Evolutionary conservation across 2,113 vertebrate species (phyloP).

Genomic region (Hyperopisus bebe): DNA sequence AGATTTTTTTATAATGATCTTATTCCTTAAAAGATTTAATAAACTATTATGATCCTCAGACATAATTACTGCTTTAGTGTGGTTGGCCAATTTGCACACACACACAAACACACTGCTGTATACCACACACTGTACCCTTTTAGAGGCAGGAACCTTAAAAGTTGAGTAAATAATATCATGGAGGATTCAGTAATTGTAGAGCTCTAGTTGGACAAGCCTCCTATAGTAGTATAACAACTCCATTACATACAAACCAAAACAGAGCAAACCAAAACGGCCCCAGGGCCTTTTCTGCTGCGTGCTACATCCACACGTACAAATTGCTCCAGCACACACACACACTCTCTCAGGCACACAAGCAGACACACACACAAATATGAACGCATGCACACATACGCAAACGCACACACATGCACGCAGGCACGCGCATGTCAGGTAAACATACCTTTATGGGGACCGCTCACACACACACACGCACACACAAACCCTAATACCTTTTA

Average conservation of each 20-base stretch:
- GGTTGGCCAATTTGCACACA: background rate
- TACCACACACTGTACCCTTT: background rate
- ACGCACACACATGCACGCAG: too few relatives aligned
- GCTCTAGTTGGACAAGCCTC: conserved; percentile 10
- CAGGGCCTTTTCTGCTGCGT: conserved; percentile 37
- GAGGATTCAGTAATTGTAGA: conserved; percentile 17
- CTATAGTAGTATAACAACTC: conserved; percentile 32
- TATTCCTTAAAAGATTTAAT: background rate
- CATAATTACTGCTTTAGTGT: background rate
- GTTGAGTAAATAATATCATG: conserved; percentile 11
- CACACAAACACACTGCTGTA: background rate
- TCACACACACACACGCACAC: background rate
- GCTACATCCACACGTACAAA: conserved; percentile 31
- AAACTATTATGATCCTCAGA: background rate
- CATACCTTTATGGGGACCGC: too few relatives aligned
- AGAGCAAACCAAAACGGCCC: conserved; percentile 28
- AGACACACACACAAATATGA: background rate
- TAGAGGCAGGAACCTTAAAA: background rate
- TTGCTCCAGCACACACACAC: conserved; percentile 24
- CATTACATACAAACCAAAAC: conserved; percentile 47
- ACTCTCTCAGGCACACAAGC: background rate
- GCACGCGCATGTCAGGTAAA: too few relatives aligned
- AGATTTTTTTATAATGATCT: background rate
- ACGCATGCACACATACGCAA: too few relatives aligned
- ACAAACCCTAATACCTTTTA: conserved; percentile 37